Evolutionary conservation across 2,888 invertebrate genomes (phyloP), one percentile per base, ranked within the genome.

Genomic region (Leucophenga montana): DNA sequence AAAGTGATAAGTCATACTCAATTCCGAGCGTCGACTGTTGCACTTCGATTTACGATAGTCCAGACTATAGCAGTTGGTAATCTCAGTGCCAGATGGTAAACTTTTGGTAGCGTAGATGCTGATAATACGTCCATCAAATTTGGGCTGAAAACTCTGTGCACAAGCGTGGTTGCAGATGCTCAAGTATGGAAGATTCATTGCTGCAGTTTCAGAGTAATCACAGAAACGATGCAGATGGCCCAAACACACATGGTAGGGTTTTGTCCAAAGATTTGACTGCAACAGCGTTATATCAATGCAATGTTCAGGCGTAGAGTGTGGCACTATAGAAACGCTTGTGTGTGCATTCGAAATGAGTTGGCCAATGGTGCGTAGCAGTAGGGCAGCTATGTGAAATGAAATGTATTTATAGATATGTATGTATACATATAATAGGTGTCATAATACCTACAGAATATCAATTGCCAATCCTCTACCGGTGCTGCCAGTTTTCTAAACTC

Each of bases 151-250:
- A 80, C 94, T 94, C 6, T 96, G 94, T 75, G 94, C 93, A 86
- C 98, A 98, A 0, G 96, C 94, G 89, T 98, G 98, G 88, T 98
- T 98, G 92, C 97, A 95, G 89, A 97, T 92, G 80, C 96, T 95
- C 0, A 95, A 92, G 0, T 95, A 93, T 0, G 97, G 95, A 86
- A 94, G 96, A 83, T 97, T 94, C 0, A 94, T 96, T 1, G 95
- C 94, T 0, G 95, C 96, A 61, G 91, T 88, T 53, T 91, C 87
- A 66, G 90, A 78, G 73, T 90, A 89, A 1, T 80, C 31, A 1
- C 75, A 68, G 3, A 85, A 82, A 66, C 73, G 75, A 62, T 85
- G 86, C 65, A 87, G 73, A 48, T 44, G 73, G 0, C 86, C 86
- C 8, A 73, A 71, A 44, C 72, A 74, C 2, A 86, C 70, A 39